Conservation (phyloP, 2,113 vertebrate species). For the Zosterops hypoxanthus region DNA sequence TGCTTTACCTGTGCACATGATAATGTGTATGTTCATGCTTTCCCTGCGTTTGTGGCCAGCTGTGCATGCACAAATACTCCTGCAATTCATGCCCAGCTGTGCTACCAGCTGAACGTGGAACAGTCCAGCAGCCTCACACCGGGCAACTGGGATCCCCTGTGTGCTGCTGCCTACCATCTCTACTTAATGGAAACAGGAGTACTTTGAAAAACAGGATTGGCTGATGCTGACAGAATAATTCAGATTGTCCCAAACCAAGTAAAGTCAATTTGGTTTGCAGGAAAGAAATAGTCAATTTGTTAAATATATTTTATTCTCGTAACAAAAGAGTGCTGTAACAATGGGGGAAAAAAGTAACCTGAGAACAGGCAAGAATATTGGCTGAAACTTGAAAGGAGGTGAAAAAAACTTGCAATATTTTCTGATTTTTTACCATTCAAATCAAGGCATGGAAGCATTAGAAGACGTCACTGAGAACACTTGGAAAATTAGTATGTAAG, state of each 20-base stretch:
- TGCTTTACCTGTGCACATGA: not conserved
- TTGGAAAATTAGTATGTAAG: not conserved
- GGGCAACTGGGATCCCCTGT: not conserved
- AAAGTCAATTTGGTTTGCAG: not conserved
- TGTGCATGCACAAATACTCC: accelerated
- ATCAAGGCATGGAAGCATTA: not conserved
- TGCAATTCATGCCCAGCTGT: not conserved
- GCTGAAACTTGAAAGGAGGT: not conserved
- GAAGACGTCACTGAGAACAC: not conserved
- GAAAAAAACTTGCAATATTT: not conserved
- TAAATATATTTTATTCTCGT: not conserved
- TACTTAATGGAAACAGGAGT: not conserved
- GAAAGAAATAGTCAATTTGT: not conserved
- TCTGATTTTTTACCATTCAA: not conserved
- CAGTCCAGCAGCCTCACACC: not conserved
- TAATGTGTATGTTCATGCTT: not conserved
- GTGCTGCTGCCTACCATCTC: not conserved
- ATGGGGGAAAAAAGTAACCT: not conserved
- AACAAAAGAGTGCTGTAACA: not conserved
- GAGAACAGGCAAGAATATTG: not conserved
- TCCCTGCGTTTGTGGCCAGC: not conserved
- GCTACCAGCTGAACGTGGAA: not conserved
- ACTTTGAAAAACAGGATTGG: not conserved
- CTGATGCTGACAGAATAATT: not conserved
- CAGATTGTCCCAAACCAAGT: not conserved